Base-by-base conservation (phyloP, 1,140 invertebrate genomes). In the Aplysia californica region DNA sequence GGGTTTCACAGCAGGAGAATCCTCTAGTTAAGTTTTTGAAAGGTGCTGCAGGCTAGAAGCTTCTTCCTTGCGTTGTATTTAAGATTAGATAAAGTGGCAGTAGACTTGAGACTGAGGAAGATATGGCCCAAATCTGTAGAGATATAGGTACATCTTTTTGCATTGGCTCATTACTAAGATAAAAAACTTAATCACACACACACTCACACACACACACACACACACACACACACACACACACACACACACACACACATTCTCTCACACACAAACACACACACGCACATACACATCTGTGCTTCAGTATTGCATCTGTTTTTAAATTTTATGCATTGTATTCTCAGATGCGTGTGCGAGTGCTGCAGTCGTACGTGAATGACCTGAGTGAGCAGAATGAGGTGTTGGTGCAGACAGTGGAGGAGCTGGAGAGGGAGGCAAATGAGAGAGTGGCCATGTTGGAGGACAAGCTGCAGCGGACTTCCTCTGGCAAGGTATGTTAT, bases 321-420 rank as follows among this genome's bases (percentile, higher is more conserved):
- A 2, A 3, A 68, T 38, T 3, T 38, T 21, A 23, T 38, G 5
- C 2, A 39, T 4, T 68, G 33, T 23, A 10, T 36, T n/a, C 65
- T 41, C 61, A 89, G 88, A 83, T 84, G 20, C 77, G 86, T 15
- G 76, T 86, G 23, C 77, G 85, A 65, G 83, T 88, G 33, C 75
- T 89, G 59, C 85, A 89, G 75, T 84, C 87, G 0, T 90, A 89
- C 79, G 86, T 90, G 1, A 87, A 89, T 80, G 89, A 90, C 75
- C 77, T 90, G 35, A 83, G 82, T 80, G 87, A 89, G 70, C 89
- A 90, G 78, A 90, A 89, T 85, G 85, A 89, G 31, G 87, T 90
- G 0, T 77, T 90, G 21, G 86, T 90, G 18, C 86, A 86, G 59
- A 90, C 88, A 1, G 83, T 90, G 23, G 88, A 90, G 55, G 88